Conservation (phyloP, 2,113 vertebrate species). For the Furnarius figulus region DNA sequence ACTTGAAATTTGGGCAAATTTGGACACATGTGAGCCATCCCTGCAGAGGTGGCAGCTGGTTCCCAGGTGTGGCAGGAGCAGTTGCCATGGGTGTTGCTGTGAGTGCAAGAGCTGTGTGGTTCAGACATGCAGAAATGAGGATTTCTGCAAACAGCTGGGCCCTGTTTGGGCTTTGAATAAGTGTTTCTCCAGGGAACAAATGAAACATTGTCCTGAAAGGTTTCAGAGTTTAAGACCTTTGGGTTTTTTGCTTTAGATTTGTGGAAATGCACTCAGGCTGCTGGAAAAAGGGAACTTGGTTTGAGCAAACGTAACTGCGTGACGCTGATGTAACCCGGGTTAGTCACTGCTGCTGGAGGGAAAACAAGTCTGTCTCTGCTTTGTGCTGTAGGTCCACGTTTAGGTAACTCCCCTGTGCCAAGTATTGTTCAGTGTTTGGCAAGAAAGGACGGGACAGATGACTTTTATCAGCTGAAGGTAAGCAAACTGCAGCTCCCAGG, state of each 20-base stretch:
- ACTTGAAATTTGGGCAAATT: background rate
- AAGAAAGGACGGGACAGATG: conserved; percentile 96
- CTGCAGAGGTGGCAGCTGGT: background rate
- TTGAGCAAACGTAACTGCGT: background rate
- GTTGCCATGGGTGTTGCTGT: conserved; percentile 26
- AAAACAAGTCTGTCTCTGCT: conserved; percentile 48
- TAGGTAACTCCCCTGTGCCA: conserved; percentile 97
- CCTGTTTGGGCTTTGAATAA: background rate
- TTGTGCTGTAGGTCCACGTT: conserved; percentile 86
- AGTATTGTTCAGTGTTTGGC: conserved; percentile 99
- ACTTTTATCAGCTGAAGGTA: conserved; percentile 99
- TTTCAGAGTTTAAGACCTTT: background rate
- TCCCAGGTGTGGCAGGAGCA: background rate
- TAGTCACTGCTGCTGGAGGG: conserved; percentile 30
- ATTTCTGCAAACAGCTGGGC: background rate
- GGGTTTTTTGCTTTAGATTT: background rate
- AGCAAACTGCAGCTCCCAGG: conserved; percentile 45
- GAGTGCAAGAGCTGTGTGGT: background rate
- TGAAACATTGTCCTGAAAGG: background rate
- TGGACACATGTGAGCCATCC: background rate
- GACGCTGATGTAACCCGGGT: background rate
- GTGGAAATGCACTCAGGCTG: background rate
- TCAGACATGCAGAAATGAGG: conserved; percentile 26
- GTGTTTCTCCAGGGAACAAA: background rate
- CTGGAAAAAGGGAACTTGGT: background rate